phyloP scores from a whole-genome alignment of 2,113 vertebrate species.

The Coracopsis vasa region DNA sequence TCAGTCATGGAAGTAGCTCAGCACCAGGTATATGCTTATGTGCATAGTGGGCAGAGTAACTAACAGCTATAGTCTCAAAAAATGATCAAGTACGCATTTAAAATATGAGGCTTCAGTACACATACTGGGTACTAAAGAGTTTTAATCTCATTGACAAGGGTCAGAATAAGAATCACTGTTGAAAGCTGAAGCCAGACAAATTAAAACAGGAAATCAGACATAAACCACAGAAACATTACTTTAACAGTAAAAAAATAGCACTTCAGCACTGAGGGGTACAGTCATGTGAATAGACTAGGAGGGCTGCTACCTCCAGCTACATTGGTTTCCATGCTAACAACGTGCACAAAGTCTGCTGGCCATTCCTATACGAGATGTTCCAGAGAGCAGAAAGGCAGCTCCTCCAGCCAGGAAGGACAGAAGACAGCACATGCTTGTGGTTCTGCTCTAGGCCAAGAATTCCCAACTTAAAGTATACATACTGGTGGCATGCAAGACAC shows the following conservation, averaged over 20 bases:
- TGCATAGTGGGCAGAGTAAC: not conserved
- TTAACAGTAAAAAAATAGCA: not conserved
- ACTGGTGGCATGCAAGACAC: not conserved
- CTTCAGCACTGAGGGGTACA: not conserved
- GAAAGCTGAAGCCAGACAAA: not conserved
- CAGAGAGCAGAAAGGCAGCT: not conserved
- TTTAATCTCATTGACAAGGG: not conserved
- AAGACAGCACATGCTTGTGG: not conserved
- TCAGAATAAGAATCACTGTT: not conserved
- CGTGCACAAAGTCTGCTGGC: not conserved
- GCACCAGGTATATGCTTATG: not conserved
- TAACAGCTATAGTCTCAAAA: not conserved
- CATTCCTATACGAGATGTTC: not conserved
- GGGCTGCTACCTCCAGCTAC: not conserved
- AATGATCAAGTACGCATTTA: not conserved
- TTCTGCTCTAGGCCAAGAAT: slow-evolving; percentile 21
- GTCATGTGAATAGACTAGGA: not conserved
- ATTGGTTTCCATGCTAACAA: not conserved
- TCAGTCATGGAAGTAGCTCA: not conserved
- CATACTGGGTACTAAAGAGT: not conserved
- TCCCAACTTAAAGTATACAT: not conserved
- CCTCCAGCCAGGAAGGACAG: not conserved
- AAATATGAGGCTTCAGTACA: not conserved
- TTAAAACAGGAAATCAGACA: not conserved
- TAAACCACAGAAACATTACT: not conserved